These are phyloP conservation scores for Podabrus alpinus DNA, from an alignment of 2,888 invertebrate genomes.

Conservation along the genomic window DNA sequence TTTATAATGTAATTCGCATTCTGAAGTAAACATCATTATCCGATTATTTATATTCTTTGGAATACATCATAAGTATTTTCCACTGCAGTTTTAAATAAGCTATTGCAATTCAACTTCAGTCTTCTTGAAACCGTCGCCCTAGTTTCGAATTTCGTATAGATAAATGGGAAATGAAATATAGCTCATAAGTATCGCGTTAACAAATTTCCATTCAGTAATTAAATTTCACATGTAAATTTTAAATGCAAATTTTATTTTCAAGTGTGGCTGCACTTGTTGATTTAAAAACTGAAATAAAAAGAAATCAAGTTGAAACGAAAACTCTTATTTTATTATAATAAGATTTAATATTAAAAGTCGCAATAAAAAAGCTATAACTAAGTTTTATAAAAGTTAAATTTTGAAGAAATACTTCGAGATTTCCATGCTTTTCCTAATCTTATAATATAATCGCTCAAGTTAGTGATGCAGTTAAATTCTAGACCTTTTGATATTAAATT, in stretches of 20 bases:
- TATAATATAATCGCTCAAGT: too few relatives aligned
- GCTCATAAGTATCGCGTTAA: not conserved
- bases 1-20: too few relatives aligned
- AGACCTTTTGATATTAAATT: too few relatives aligned
- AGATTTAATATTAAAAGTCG: not conserved
- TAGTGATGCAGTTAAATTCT: too few relatives aligned
- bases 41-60: too few relatives aligned
- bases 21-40: too few relatives aligned
- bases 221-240: not conserved
- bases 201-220: too few relatives aligned
- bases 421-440: too few relatives aligned
- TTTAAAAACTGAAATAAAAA: not conserved
- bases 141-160: not conserved
- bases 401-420: too few relatives aligned
- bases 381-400: too few relatives aligned
- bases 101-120: not conserved
- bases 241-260: not conserved
- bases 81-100: too few relatives aligned
- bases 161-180: not conserved
- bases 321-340: not conserved
- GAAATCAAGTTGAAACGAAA: not conserved
- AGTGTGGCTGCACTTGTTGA: not conserved
- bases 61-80: too few relatives aligned
- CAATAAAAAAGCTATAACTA: not conserved
- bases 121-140: not conserved